phyloP scores from a whole-genome alignment of 1,140 invertebrate species.

The Scylla paramamosain region DNA sequence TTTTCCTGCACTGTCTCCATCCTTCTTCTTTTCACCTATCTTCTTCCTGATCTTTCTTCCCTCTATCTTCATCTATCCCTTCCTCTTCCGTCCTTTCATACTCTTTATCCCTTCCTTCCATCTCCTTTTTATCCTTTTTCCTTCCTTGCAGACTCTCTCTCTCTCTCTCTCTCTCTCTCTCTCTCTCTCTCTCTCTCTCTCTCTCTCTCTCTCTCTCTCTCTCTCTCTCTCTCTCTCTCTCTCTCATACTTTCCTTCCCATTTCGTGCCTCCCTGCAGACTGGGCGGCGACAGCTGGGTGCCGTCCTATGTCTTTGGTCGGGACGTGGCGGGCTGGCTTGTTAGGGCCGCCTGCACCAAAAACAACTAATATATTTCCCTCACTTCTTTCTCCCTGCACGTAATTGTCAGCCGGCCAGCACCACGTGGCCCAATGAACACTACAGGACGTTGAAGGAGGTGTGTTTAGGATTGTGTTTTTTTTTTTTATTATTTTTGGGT shows the following conservation, averaged over 20 bases:
- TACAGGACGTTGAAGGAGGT: background rate
- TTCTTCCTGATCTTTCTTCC: background rate
- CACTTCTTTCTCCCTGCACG: background rate
- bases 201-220: background rate
- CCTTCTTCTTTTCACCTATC: background rate
- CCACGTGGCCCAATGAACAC: conserved; percentile 17
- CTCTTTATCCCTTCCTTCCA: background rate
- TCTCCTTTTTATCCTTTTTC: background rate
- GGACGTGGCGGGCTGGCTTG: background rate
- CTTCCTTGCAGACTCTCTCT: background rate
- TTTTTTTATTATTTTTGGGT: background rate
- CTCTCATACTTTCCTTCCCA: background rate
- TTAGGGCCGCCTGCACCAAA: background rate
- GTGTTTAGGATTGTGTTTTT: background rate
- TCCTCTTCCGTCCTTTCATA: background rate
- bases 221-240: conserved; percentile 2
- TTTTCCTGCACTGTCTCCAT: background rate
- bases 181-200: background rate
- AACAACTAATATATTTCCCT: conserved; percentile 16
- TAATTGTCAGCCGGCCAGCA: conserved; percentile 10
- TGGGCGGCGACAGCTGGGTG: background rate
- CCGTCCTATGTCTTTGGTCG: background rate
- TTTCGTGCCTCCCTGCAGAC: background rate
- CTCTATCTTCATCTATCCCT: background rate
- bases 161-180: background rate